Evolutionary conservation across 2,888 invertebrate species (phyloP).

Genomic region (Tridacna crocea): DNA sequence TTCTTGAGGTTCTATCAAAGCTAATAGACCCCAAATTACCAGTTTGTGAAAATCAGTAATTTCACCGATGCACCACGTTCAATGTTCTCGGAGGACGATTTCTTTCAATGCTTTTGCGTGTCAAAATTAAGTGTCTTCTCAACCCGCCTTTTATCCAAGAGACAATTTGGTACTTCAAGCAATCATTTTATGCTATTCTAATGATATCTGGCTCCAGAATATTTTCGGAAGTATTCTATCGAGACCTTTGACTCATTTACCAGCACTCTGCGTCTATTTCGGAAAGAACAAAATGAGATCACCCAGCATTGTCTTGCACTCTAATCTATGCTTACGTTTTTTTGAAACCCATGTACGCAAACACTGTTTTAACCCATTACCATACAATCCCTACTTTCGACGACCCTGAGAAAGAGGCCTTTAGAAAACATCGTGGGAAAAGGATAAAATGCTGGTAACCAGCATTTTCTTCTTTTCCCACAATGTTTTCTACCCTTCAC

Average conservation of each 20-base stretch:
- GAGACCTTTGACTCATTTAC: constrained; percentile 5
- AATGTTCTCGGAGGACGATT: constrained; percentile 14
- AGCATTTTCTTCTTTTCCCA: no score
- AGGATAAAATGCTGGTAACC: no score
- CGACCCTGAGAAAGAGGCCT: no score
- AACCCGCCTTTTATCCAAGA: neutral
- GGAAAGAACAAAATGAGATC: no score
- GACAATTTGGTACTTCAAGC: constrained; percentile 6
- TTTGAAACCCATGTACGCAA: no score
- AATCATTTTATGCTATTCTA: constrained; percentile 20
- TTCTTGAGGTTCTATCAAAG: constrained; percentile 22
- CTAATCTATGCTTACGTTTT: no score
- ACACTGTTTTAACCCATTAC: no score
- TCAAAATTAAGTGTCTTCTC: constrained; percentile 23
- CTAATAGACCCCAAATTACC: constrained; percentile 29
- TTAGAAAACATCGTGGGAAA: no score
- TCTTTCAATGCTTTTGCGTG: constrained; percentile 23
- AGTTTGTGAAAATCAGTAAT: constrained; percentile 24
- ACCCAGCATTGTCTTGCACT: no score
- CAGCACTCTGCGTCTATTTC: neutral
- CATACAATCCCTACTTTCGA: no score
- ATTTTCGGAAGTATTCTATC: constrained; percentile 7
- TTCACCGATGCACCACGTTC: constrained; percentile 20
- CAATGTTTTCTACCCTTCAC: no score
- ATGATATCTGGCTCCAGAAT: constrained; percentile 26